Conservation (phyloP, 2,888 invertebrate species). For the Eilema caniola region DNA sequence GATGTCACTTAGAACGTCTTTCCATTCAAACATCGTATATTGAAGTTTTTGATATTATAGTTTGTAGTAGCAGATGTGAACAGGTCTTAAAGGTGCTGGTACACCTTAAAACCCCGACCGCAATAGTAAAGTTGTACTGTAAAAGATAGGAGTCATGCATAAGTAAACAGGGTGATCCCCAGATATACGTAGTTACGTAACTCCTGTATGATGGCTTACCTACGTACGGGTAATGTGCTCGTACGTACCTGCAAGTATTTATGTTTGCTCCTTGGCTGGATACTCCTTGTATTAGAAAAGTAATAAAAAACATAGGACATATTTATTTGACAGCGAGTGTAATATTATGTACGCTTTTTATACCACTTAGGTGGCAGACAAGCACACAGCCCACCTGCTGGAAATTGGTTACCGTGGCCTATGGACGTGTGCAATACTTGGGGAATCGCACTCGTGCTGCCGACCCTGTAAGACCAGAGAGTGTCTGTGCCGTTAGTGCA, state of each 20-base stretch:
- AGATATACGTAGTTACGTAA: neutral
- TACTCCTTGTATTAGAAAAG: neutral
- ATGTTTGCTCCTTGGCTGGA: neutral
- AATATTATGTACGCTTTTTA: neutral
- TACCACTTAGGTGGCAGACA: too few species aligned
- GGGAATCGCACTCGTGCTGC: too few species aligned
- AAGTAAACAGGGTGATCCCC: slow-evolving; percentile 30
- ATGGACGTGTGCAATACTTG: too few species aligned
- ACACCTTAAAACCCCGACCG: neutral
- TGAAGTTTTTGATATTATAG: neutral
- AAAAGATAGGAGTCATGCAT: slow-evolving; percentile 36
- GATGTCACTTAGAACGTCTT: neutral
- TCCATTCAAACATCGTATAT: neutral
- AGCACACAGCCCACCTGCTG: too few species aligned
- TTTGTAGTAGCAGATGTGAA: neutral
- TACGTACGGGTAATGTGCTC: neutral
- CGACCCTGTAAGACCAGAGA: too few species aligned
- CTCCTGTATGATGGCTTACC: slow-evolving; percentile 8
- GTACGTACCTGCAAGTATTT: neutral
- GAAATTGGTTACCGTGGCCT: too few species aligned
- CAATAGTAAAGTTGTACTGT: neutral
- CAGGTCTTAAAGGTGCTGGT: neutral
- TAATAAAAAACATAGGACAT: neutral
- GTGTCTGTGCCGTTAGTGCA: too few species aligned
- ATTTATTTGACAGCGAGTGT: neutral